Evolutionary conservation across 23 tunicate genomes (phyloP).

Genomic region (Clavelina lepadiformis): DNA sequence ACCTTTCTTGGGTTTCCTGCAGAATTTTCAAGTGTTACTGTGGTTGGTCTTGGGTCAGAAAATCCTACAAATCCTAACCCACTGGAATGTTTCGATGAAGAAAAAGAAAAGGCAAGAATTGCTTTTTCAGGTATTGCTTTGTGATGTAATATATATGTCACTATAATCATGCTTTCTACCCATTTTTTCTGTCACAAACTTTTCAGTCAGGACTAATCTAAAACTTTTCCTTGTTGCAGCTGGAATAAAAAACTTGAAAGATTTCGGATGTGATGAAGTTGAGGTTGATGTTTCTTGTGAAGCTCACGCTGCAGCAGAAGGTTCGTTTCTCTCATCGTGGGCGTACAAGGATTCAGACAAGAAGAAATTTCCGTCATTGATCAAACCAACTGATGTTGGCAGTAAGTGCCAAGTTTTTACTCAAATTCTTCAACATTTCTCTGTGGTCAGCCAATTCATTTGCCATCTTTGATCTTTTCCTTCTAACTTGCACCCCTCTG

Average conservation of each 20-base stretch:
- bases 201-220: too few species aligned
- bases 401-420: too few species aligned
- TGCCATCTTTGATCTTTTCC: too few species aligned
- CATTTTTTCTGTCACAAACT: not conserved
- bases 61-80: slow-evolving; percentile 1
- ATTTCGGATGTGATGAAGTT: slow-evolving; percentile 37
- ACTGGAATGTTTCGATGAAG: slow-evolving; percentile 37
- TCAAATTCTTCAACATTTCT: too few species aligned
- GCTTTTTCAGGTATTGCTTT: slow-evolving; percentile 40
- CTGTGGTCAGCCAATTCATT: too few species aligned
- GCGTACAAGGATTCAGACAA: slow-evolving; percentile 70
- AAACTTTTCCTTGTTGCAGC: slow-evolving; percentile 18
- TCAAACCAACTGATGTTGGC: slow-evolving; percentile 26
- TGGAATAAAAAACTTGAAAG: slow-evolving; percentile 51
- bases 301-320: slow-evolving; percentile 71
- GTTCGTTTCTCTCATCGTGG: slow-evolving; percentile 76
- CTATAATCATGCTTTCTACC: not conserved
- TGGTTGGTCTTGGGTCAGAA: slow-evolving; percentile 52
- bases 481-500: too few species aligned
- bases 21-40: slow-evolving; percentile 24
- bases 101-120: slow-evolving; percentile 53
- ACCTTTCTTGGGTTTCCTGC: slow-evolving; percentile 25
- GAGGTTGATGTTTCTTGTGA: slow-evolving; percentile 34
- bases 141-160: not conserved
- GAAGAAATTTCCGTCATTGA: slow-evolving; percentile 50